Conservation (phyloP, 2,113 vertebrate genomes). For the Amia ocellicauda region DNA sequence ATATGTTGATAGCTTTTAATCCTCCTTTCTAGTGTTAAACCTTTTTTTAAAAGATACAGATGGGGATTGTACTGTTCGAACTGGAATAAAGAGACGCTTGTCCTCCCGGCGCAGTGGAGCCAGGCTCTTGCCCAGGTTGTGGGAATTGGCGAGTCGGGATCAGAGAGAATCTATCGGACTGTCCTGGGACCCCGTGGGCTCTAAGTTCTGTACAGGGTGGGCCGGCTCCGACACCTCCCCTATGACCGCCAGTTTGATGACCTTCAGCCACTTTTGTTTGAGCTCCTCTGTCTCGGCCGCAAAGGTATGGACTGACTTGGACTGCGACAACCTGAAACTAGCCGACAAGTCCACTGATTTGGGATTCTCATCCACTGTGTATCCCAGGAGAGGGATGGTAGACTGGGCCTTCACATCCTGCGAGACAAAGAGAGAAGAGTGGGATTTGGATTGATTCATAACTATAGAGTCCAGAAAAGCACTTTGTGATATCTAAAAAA, state of each 20-base stretch:
- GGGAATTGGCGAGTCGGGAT: no score
- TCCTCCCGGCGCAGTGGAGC: not conserved
- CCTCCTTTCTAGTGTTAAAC: no score
- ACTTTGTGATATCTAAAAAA: no score
- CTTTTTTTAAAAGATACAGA: no score
- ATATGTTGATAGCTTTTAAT: no score
- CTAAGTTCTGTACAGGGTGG: conserved; percentile 31
- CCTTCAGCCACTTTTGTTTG: conserved; percentile 90
- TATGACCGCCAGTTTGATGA: conserved; percentile 83
- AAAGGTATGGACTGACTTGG: conserved; percentile 90
- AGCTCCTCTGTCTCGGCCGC: conserved; percentile 86
- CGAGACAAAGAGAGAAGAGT: not conserved
- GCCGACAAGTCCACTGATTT: conserved; percentile 74
- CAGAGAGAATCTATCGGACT: conserved; percentile 47
- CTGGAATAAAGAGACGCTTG: no score
- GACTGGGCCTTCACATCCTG: conserved; percentile 94
- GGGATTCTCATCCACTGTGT: conserved; percentile 76
- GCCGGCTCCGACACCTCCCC: conserved; percentile 71
- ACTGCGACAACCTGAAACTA: conserved; percentile 90
- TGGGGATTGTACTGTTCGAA: no score
- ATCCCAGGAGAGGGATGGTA: conserved; percentile 93
- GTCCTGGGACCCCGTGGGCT: conserved; percentile 34
- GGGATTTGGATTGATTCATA: no score
- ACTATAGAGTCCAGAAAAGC: no score
- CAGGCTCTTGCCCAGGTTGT: not conserved